Evolutionary conservation across 2,113 vertebrate genomes (phyloP).

Genomic region (Okapia johnstoni): DNA sequence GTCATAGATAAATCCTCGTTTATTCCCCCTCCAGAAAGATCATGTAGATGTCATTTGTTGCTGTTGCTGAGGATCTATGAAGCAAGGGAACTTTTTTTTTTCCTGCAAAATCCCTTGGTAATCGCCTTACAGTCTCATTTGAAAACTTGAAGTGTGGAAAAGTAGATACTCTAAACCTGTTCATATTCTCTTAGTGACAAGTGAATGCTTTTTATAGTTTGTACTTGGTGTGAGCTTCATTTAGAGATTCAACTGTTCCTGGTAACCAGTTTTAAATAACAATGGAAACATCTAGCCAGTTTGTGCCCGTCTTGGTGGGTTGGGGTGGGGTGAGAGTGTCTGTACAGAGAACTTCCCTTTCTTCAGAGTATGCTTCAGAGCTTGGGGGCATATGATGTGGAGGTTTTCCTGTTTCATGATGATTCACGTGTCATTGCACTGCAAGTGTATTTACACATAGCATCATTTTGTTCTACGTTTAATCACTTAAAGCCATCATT

Average conservation of each 20-base stretch:
- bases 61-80: conserved; percentile 22
- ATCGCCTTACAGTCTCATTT: conserved; percentile 60
- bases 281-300: neutral
- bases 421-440: conserved; percentile 38
- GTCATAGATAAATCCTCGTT: conserved; percentile 31
- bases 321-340: neutral
- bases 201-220: conserved; percentile 64
- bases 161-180: conserved; percentile 60
- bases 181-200: conserved; percentile 60
- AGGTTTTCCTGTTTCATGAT: conserved; percentile 23
- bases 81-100: conserved; percentile 46
- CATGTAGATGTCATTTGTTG: conserved; percentile 5
- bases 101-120: conserved; percentile 61
- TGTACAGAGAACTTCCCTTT: neutral
- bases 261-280: conserved; percentile 52
- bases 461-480: conserved; percentile 45
- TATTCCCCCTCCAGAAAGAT: conserved; percentile 40
- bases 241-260: conserved; percentile 36
- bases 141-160: conserved; percentile 60
- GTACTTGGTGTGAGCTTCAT: conserved; percentile 46
- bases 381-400: neutral
- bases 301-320: neutral
- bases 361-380: neutral
- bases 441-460: conserved; percentile 52
- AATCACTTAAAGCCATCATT: conserved; percentile 58